These are phyloP conservation scores for Abramis brama DNA, from an alignment of 2,113 vertebrate species.

Conservation along the genomic window DNA sequence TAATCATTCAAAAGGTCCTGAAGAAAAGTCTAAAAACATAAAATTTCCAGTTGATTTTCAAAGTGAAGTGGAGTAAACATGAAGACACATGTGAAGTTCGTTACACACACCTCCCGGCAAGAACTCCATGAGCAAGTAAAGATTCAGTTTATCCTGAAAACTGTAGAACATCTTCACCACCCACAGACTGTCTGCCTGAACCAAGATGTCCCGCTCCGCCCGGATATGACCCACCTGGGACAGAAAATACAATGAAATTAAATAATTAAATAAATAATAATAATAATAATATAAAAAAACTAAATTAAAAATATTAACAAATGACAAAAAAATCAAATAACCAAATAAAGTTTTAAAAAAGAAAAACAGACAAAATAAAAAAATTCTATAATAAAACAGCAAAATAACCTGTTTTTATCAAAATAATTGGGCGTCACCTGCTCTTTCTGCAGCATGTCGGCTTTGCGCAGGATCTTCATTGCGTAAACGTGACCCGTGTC, in stretches of 20 bases:
- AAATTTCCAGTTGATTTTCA: too few species aligned
- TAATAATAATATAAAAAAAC: too few species aligned
- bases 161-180: slow-evolving; percentile 93
- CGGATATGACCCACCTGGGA: slow-evolving; percentile 87
- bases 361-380: too few species aligned
- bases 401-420: neutral
- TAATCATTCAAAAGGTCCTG: neutral
- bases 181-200: slow-evolving; percentile 90
- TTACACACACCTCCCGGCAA: slow-evolving; percentile 83
- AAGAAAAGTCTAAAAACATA: neutral
- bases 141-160: slow-evolving; percentile 90
- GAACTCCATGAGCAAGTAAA: slow-evolving; percentile 93
- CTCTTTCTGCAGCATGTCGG: slow-evolving; percentile 90
- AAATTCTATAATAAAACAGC: neutral
- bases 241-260: neutral
- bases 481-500: slow-evolving; percentile 90
- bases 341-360: neutral
- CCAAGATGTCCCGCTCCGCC: slow-evolving; percentile 87
- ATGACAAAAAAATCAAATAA: neutral
- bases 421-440: slow-evolving; percentile 73
- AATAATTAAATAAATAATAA: neutral
- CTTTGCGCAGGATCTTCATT: slow-evolving; percentile 90
- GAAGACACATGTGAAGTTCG: neutral
- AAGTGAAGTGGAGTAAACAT: neutral
- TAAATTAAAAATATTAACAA: neutral